A percentile compares a stretch with the other conserved stretches of the same genome.
phyloP scores from a whole-genome alignment of 2,888 invertebrate species.

The Pheosia tremula region DNA sequence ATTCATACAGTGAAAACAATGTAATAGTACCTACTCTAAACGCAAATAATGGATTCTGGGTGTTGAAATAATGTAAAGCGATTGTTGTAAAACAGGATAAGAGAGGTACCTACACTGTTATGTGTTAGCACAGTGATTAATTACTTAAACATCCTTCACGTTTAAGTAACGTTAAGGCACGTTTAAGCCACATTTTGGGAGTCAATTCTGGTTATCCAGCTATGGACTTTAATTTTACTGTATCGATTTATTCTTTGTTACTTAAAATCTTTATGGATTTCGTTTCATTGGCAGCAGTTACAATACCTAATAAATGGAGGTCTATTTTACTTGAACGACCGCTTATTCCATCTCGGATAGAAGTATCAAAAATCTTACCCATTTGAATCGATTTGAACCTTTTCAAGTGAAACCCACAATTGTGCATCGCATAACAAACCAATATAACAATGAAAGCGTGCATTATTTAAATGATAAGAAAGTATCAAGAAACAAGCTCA shows the following conservation, averaged over 20 bases:
- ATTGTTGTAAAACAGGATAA: slow-evolving; percentile 23
- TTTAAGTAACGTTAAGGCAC: background rate
- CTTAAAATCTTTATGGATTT: too few relatives aligned
- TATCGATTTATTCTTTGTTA: background rate
- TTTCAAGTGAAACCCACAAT: too few relatives aligned
- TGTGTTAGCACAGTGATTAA: slow-evolving; percentile 20
- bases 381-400: too few relatives aligned
- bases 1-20: slow-evolving; percentile 34
- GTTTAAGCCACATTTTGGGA: background rate
- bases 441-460: too few relatives aligned
- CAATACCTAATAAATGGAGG: too few relatives aligned
- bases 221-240: background rate
- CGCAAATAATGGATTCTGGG: slow-evolving; percentile 31
- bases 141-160: slow-evolving; percentile 6
- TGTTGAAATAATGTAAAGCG: slow-evolving; percentile 37
- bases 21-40: slow-evolving; percentile 30
- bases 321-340: too few relatives aligned
- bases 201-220: background rate
- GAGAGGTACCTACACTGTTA: slow-evolving; percentile 14
- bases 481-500: too few relatives aligned
- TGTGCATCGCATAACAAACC: too few relatives aligned
- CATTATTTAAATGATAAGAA: too few relatives aligned
- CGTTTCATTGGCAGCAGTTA: too few relatives aligned
- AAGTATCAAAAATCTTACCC: too few relatives aligned
- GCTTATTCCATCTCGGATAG: too few relatives aligned